Evolutionary conservation across 2,113 vertebrate species (phyloP), one percentile per base, ranked within the genome.

Genomic region (Neotoma lepida): DNA sequence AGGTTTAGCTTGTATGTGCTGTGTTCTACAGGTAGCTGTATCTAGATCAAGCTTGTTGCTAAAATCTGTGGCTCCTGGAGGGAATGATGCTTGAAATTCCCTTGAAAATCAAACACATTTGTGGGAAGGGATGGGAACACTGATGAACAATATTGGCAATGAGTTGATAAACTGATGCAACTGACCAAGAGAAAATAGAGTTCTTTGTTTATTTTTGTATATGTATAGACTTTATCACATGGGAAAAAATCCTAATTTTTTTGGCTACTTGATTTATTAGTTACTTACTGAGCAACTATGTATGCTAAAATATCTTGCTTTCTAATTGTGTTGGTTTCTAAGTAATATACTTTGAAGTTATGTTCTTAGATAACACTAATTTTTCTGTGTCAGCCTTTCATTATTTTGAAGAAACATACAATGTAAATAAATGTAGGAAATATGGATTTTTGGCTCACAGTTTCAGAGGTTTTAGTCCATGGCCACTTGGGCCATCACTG

Each of bases 241-340:
- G 28, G 33, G 20, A n/a, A 66, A 39, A 63, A 33, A 64, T 78
- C 20, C 64, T 54, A 90, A 76, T 35, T 70, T 96, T 70, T 78
- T 87, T 74, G 15, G 51, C 49, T 61, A 18, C 58, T 92, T 82
- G 68, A 66, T 63, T 24, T 94, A 13, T 49, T 85, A 35, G 4
- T 68, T 94, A 82, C n/a, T 68, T 94, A 82, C n/a, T 46, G 7
- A 78, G 24, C 22, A 26, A 39, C 26, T 49, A 14, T 39, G 5
- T 51, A 56, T 88, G 30, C 82, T 85, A 78, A 88, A 93, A 64
- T 71, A 15, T 81, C 35, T 30, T 76, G 41, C 77, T 95, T 73
- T 78, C 54, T 85, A 35, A 49, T 84, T 93, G 44, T 87, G 41
- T 77, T 44, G 22, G 33, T 44, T 82, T 82, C 90, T 68, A 49